These are phyloP conservation scores for Pantherophis vulpinus DNA, from an alignment of 2,797 vertebrate genomes.

Conservation along the genomic window DNA sequence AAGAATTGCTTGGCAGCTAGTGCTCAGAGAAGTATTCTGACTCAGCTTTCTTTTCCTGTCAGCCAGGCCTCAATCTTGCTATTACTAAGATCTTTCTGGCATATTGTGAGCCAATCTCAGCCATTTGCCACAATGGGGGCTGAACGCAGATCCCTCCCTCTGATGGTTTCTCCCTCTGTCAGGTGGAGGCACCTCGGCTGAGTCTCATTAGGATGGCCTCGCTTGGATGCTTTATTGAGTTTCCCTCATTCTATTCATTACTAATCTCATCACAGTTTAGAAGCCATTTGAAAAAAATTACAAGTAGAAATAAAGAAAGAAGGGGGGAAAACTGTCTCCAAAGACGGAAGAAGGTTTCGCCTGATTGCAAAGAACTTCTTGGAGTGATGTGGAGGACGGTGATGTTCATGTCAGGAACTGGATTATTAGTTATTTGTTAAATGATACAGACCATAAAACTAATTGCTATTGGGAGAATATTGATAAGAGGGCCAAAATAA, in stretches of 20 bases:
- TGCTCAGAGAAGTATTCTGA: neutral
- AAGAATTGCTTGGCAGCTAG: neutral
- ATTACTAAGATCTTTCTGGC: neutral
- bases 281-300: neutral
- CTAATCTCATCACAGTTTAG: constrained; percentile 27
- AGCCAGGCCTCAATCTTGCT: neutral
- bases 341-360: neutral
- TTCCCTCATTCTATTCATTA: constrained; percentile 31
- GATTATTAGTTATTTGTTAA: neutral
- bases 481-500: neutral
- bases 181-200: neutral
- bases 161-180: neutral
- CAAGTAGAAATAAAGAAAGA: neutral
- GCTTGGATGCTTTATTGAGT: constrained; percentile 25
- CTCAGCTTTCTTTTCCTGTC: neutral
- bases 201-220: constrained; percentile 28
- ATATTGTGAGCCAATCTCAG: neutral
- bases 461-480: neutral
- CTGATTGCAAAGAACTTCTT: neutral
- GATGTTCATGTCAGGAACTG: neutral
- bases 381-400: no score
- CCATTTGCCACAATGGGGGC: neutral
- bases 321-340: neutral
- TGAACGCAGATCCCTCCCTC: no score
- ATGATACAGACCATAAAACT: neutral